Percentiles rank a stretch among this genome's conserved stretches.
Conservation (phyloP, 2,797 vertebrate species). For the Amazona finschi region DNA sequence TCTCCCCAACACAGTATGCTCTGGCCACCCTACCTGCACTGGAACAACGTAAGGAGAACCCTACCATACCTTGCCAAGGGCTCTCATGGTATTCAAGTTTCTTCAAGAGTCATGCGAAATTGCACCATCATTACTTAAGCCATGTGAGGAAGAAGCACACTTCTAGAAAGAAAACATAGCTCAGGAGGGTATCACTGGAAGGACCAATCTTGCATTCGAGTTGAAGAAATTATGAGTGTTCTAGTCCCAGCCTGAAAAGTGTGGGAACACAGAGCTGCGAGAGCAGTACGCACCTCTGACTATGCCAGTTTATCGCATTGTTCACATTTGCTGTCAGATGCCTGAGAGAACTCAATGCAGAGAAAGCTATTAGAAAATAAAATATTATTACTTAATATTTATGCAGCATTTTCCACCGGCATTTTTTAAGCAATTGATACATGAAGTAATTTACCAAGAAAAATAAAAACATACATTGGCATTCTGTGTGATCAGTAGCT, state of each 20-base stretch:
- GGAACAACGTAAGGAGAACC: not conserved
- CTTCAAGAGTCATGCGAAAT: not conserved
- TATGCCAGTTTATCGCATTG: not conserved
- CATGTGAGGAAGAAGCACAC: accelerated
- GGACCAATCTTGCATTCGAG: not conserved
- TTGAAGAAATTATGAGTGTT: not conserved
- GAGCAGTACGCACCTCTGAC: not conserved
- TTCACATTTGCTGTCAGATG: not conserved
- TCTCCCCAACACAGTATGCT: not conserved
- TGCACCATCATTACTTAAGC: not conserved
- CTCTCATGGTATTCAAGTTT: not conserved
- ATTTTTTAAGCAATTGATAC: not conserved
- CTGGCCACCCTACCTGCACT: not conserved
- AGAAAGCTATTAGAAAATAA: not conserved
- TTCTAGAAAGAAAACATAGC: not conserved
- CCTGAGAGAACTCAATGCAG: not conserved
- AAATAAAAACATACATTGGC: not conserved
- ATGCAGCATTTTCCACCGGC: not conserved
- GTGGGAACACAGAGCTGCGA: accelerated
- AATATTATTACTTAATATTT: not conserved
- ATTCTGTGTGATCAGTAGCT: not conserved
- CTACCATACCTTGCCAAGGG: not conserved
- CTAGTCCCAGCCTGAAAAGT: not conserved
- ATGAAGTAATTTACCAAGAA: not conserved
- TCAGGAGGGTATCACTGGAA: not conserved